Evolutionary conservation across 1,140 invertebrate genomes (phyloP).

Genomic region (Leptinotarsa lineolata): DNA sequence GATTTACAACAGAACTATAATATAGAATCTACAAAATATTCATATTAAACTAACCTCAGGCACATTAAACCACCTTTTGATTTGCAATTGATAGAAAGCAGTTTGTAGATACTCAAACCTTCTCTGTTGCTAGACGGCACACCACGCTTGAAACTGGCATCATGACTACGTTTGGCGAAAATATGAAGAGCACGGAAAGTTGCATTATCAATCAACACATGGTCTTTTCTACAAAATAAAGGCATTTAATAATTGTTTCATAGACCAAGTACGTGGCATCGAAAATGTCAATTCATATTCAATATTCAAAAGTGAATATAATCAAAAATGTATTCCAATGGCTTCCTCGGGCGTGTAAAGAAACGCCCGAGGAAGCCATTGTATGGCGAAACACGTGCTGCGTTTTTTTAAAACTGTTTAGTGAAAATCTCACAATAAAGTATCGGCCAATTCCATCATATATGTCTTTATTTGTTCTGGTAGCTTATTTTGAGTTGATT

Average conservation of each 20-base stretch:
- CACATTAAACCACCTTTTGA: slow-evolving; percentile 63
- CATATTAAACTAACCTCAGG: slow-evolving; percentile 58
- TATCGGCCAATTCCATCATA: too few relatives aligned
- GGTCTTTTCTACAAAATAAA: slow-evolving; percentile 62
- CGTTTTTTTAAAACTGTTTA: too few relatives aligned
- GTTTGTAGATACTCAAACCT: slow-evolving; percentile 72
- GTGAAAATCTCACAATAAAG: too few relatives aligned
- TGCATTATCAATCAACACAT: slow-evolving; percentile 73
- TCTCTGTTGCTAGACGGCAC: slow-evolving; percentile 64
- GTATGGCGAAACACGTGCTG: too few relatives aligned
- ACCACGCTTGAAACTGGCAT: slow-evolving; percentile 73
- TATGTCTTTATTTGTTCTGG: too few relatives aligned
- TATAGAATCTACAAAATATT: neutral
- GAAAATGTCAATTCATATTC: neutral
- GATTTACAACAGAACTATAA: too few relatives aligned
- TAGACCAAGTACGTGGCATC: neutral
- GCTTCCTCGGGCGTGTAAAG: too few relatives aligned
- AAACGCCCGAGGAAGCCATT: too few relatives aligned
- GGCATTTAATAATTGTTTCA: neutral
- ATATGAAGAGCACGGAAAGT: slow-evolving; percentile 77
- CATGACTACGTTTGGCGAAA: slow-evolving; percentile 73
- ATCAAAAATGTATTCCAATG: neutral
- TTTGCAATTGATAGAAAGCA: slow-evolving; percentile 70
- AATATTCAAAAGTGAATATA: neutral
- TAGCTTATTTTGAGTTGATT: neutral